Base-by-base conservation (phyloP, 2,113 vertebrate genomes). In the Atlantisia rogersi region DNA sequence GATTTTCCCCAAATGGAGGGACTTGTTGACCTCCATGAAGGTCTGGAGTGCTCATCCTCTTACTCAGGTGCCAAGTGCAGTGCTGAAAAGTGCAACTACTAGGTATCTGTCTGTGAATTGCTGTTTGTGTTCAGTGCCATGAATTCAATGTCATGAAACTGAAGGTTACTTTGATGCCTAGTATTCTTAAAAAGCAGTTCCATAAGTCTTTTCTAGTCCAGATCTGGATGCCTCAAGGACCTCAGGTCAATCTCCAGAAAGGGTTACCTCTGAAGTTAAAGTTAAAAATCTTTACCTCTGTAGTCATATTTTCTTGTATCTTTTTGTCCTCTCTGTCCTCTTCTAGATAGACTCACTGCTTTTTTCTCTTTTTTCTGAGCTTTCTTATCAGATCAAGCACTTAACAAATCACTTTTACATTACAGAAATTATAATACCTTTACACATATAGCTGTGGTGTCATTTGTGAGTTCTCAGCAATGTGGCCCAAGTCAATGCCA, bases 1-100 rank as follows among this genome's bases (percentile, higher is more conserved):
- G 20, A 29, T 90, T 94, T 91, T 80, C 12, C 28, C 31, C 8
- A 44, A 53, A 77, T 24, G 32, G 26, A 83, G 59, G 37, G 58
- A 77, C 24, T 65, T 65, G 20, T 62, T 82, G 40, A 81, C 24
- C 2, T 40, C 21, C 12, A 4, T 15, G 73, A 60, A 87, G 28
- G 42, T 67, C 44, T 40, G 31, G 42, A 53, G 46, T 46, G 39
- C 32, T 87, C 21, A 28, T n/a, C 9, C 28, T 73, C n/a, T 68
- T 64, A 59, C 0, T 0, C 16, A 73, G 63, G 15, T 0, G 1
- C 31, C 42, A 70, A 39, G 59, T 10, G 11, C 21, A 35, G 24
- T 35, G 42, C 56, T 86, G 52, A 75, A 62, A 52, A 78, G 50
- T n/a, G 55, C 68, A 85, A 60, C 37, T 37, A 11, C 22, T 21